Conservation (phyloP, 2,888 invertebrate genomes). For the Keiferia lycopersicella region DNA sequence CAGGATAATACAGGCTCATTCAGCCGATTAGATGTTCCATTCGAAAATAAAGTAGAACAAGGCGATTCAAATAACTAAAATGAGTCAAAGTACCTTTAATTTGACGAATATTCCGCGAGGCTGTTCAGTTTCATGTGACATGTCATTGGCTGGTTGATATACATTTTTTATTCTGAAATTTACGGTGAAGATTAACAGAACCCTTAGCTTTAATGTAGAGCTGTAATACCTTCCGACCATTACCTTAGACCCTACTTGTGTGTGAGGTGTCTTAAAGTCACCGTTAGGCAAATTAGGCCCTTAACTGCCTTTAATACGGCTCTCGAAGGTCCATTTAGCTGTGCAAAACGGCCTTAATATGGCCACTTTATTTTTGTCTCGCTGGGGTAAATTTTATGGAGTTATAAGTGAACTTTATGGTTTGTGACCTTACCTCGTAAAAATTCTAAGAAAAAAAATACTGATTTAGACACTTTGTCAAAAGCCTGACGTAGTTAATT, state of each 20-base stretch:
- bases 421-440: not conserved
- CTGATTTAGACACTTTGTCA: too few species aligned
- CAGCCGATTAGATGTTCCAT: too few species aligned
- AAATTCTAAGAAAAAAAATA: too few species aligned
- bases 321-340: not conserved
- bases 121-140: too few species aligned
- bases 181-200: not conserved
- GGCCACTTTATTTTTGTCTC: slow-evolving; percentile 13
- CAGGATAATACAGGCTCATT: too few species aligned
- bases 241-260: slow-evolving; percentile 25
- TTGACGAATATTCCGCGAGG: too few species aligned
- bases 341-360: slow-evolving; percentile 11
- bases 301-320: slow-evolving; percentile 9
- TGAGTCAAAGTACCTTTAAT: too few species aligned
- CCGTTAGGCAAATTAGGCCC: slow-evolving; percentile 44
- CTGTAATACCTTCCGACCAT: not conserved
- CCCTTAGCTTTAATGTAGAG: not conserved
- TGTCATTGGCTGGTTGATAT: too few species aligned
- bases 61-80: too few species aligned
- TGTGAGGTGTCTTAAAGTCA: slow-evolving; percentile 21
- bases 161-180: too few species aligned
- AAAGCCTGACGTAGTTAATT: too few species aligned
- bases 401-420: slow-evolving; percentile 7
- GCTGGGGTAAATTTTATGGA: not conserved
- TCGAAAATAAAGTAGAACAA: too few species aligned